Base-by-base conservation (phyloP, 2,888 invertebrate species). In the Cataglyphis albicans region DNA sequence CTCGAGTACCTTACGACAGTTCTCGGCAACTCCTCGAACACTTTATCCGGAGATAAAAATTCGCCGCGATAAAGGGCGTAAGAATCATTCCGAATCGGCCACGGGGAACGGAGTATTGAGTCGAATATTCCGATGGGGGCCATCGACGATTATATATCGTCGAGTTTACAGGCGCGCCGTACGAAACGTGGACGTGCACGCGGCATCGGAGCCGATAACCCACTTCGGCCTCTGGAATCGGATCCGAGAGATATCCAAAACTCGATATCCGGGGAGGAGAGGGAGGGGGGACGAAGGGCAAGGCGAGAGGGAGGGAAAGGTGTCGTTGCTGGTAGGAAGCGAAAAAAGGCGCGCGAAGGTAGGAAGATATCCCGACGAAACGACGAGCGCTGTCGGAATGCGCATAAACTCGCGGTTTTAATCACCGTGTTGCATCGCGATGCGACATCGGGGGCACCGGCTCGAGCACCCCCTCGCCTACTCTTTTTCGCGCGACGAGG, bases 381-480 rank as follows among this genome's bases (percentile, higher is more conserved):
- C 82, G 86, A 78, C 86, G 87, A 89, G 91, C 91, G 88, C 90
- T 70, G 70, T 89, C 87, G 89, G 90, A 91, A 91, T 91, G 90
- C 90, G 89, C 92, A 88, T 92, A 92, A 93, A 92, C 87, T 92
- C 86, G 90, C 87, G 86, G 91, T 88, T 91, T 93, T 92, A 91
- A 90, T 87, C 89, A 90, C 12, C 67, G 82, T 41, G 73, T 41
- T 73, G 73, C 73, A 25, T 59, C 61, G 73, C 80, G 59, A 48
- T 65, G 38, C 78, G 72, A 63, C 1, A 1, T n/a, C 73, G 63
- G 81, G 48, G 73, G 73, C 81, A 78, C 32, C 57, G 15, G 57
- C 41, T 55, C 2, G 44, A 48, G 10, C 21, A 21, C 21, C 12
- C 73, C 41, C n/a, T 48, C 64, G 64, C 64, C 75, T 64, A 57